A percentile compares a stretch with the other conserved stretches of the same genome.
Evolutionary conservation across 2,888 invertebrate species (phyloP).

Genomic region (Campoplex capitator): DNA sequence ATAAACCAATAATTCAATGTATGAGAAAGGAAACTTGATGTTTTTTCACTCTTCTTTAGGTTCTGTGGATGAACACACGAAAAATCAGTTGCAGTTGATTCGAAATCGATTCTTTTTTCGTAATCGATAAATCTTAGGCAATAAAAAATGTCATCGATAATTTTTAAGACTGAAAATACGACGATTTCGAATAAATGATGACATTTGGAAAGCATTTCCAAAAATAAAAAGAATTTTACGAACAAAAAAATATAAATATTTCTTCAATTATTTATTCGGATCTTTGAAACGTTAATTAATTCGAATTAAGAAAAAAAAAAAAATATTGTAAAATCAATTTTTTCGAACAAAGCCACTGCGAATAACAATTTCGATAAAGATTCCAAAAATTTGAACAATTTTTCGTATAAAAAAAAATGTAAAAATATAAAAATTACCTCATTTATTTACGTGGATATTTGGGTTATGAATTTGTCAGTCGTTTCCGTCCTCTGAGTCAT

Average conservation of each 20-base stretch:
- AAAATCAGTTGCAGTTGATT: no score
- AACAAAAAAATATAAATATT: no score
- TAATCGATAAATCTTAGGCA: background rate
- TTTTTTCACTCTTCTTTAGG: background rate
- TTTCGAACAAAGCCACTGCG: background rate
- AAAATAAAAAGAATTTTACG: no score
- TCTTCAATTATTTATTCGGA: no score
- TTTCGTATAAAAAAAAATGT: background rate
- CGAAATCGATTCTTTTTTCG: no score
- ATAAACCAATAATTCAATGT: background rate
- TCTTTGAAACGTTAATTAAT: no score
- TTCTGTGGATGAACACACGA: background rate
- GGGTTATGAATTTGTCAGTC: background rate
- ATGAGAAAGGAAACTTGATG: background rate
- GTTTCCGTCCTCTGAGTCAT: background rate
- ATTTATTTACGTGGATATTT: background rate
- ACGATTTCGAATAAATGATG: no score
- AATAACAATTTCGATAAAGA: background rate
- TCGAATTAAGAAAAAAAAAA: no score
- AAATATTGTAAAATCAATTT: background rate
- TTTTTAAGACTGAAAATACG: no score
- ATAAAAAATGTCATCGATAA: background rate
- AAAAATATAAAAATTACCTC: constrained; percentile 36
- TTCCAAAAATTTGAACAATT: background rate
- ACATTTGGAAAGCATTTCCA: no score